Evolutionary conservation across 2,888 invertebrate species (phyloP).

Genomic region (Acanthosepion esculentum): DNA sequence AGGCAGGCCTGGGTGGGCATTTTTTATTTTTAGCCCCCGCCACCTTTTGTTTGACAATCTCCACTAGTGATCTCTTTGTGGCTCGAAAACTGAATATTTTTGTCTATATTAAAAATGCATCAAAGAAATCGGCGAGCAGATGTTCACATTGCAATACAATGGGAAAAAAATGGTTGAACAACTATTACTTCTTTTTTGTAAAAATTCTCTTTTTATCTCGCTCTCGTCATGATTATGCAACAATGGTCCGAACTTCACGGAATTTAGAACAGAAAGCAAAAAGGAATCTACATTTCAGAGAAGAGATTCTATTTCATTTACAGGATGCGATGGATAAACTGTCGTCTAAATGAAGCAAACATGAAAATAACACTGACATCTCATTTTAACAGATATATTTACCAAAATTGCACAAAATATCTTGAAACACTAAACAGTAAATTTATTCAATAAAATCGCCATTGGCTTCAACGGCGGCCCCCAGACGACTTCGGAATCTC

Average conservation of each 20-base stretch:
- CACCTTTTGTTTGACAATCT: background rate
- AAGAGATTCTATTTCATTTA: background rate
- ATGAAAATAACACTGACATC: too few relatives aligned
- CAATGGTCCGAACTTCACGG: background rate
- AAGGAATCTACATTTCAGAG: too few relatives aligned
- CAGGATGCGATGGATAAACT: too few relatives aligned
- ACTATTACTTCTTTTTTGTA: background rate
- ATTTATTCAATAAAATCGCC: too few relatives aligned
- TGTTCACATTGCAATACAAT: background rate
- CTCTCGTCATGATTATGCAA: background rate
- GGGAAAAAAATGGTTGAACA: background rate
- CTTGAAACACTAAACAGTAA: too few relatives aligned
- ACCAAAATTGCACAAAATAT: too few relatives aligned
- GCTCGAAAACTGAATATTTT: background rate
- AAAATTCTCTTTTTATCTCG: background rate
- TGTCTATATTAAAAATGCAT: background rate
- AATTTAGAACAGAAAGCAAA: background rate
- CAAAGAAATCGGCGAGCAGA: background rate
- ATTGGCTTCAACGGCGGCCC: too few relatives aligned
- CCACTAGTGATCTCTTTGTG: background rate
- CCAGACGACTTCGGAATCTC: too few relatives aligned
- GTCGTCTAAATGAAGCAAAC: too few relatives aligned
- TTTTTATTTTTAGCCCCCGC: too few relatives aligned
- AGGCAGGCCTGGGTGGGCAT: too few relatives aligned
- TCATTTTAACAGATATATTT: too few relatives aligned